Evolutionary conservation across 2,113 vertebrate genomes (phyloP).

Genomic region (Paedocypris sp.): DNA sequence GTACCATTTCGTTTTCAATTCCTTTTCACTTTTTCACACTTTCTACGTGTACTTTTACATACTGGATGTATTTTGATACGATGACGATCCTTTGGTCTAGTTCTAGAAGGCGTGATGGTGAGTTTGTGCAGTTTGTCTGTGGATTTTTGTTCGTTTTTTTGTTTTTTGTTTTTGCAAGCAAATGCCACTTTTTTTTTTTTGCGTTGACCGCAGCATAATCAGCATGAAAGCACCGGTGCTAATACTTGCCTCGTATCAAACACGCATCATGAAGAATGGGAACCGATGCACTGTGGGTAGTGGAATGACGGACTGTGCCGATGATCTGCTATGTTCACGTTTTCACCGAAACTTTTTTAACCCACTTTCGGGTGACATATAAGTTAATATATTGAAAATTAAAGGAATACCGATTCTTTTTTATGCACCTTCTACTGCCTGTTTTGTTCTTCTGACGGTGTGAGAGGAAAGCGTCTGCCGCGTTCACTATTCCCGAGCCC

Average conservation of each 20-base stretch:
- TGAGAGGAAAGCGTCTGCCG: background rate
- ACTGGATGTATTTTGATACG: conserved; percentile 33
- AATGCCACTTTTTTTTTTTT: background rate
- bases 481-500: background rate
- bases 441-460: too few species aligned
- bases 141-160: too few species aligned
- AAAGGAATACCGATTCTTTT: too few species aligned
- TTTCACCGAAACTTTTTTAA: too few species aligned
- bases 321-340: too few species aligned
- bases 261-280: too few species aligned
- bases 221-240: background rate
- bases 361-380: too few species aligned
- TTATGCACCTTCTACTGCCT: too few species aligned
- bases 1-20: conserved; percentile 43
- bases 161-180: background rate
- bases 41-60: conserved; percentile 23
- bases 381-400: too few species aligned
- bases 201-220: background rate
- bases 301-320: too few species aligned
- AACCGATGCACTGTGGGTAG: too few species aligned
- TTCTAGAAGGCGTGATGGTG: conserved; percentile 17
- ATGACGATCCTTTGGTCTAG: conserved; percentile 16
- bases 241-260: too few species aligned
- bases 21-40: conserved; percentile 32
- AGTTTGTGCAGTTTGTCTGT: background rate